A percentile compares a stretch with the other conserved stretches of the same genome.
phyloP scores from a whole-genome alignment of 2,113 vertebrate genomes.

The Oxygymnocypris stewartii region DNA sequence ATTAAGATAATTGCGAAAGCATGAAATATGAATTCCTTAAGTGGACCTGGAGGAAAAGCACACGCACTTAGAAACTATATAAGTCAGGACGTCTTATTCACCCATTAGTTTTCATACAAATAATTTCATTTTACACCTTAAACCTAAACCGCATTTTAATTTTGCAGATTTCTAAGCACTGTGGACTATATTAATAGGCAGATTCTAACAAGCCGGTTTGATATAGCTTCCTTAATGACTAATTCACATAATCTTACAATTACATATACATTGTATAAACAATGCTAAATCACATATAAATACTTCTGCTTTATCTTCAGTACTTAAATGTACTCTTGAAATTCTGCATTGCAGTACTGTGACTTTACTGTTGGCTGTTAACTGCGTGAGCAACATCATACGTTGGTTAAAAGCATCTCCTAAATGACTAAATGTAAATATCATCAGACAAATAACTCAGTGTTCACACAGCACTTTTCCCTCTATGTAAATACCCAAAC shows the following conservation, averaged over 20 bases:
- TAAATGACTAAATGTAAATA: not conserved
- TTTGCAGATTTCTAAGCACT: not conserved
- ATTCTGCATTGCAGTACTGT: not conserved
- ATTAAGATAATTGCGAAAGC: slow-evolving; percentile 38
- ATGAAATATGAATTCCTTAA: slow-evolving; percentile 47
- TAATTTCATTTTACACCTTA: not conserved
- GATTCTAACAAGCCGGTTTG: not conserved
- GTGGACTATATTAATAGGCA: not conserved
- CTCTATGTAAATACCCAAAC: not conserved
- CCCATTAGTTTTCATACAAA: not conserved
- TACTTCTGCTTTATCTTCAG: not conserved
- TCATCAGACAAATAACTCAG: not conserved
- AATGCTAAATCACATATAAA: not conserved
- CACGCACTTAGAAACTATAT: not conserved
- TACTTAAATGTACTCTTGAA: not conserved
- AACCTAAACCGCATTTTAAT: not conserved
- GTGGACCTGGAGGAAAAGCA: slow-evolving; percentile 4
- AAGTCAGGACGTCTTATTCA: not conserved
- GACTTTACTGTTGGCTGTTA: not conserved
- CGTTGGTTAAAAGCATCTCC: not conserved
- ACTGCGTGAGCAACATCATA: not conserved
- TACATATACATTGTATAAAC: no score
- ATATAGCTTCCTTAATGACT: not conserved
- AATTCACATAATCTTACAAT: not conserved
- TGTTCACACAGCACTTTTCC: not conserved